Base-by-base conservation (phyloP, 2,888 invertebrate species). In the Coremacera marginata region DNA sequence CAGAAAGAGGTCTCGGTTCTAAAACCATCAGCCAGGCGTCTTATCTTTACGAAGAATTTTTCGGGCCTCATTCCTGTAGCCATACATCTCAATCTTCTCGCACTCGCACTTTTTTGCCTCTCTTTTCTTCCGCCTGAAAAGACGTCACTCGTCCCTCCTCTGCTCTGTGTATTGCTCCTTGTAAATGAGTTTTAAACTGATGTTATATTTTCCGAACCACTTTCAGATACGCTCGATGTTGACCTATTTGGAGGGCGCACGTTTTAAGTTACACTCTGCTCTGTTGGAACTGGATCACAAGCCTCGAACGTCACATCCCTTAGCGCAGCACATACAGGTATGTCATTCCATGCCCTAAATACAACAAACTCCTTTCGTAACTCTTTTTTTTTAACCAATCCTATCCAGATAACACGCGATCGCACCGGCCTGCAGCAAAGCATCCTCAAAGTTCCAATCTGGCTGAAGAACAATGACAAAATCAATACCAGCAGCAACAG, bases 141-240 rank as follows among this genome's bases (percentile, higher is more conserved):
- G n/a, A n/a, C n/a, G n/a, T n/a, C n/a, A n/a, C n/a, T n/a, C n/a
- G n/a, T n/a, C n/a, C n/a, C n/a, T n/a, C n/a, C n/a, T n/a, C n/a
- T n/a, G n/a, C n/a, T n/a, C n/a, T n/a, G n/a, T n/a, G n/a, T n/a
- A n/a, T n/a, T n/a, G n/a, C n/a, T n/a, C n/a, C n/a, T n/a, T n/a
- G n/a, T n/a, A n/a, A n/a, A n/a, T n/a, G 44, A 57, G 70, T 79
- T 71, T 49, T 72, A 27, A 37, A 63, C 7, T 67, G 3, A 27
- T 44, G 57, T 52, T 16, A 3, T 55, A 60, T 76, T 25, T 5
- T 0, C 9, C 31, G 16, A 22, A 9, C 62, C 65, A 34, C 80
- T 90, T 90, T 7, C 89, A 98, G 97, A 96, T 97, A 92, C 94
- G 95, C 86, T 95, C 96, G 25, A 97, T 97, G 95, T 90, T 97